Base-by-base conservation (phyloP, 2,888 invertebrate species). In the Seira musarum region DNA sequence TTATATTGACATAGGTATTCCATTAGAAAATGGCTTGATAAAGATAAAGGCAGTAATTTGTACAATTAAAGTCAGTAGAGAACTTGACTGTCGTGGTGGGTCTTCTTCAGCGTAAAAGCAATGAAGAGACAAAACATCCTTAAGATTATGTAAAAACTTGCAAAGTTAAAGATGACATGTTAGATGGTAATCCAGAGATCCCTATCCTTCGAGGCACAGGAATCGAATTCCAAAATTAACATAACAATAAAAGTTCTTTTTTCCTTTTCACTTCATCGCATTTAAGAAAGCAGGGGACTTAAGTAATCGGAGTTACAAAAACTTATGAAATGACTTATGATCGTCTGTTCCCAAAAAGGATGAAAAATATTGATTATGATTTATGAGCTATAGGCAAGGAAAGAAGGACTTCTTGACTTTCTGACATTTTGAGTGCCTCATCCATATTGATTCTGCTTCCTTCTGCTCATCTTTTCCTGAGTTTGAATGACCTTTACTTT, bases 401-500 rank as follows among this genome's bases (percentile, higher is more conserved):
- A 78, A 72, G 61, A 77, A 40, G 65, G 65, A 21, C 35, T 65
- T 65, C 21, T 24, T 25, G 24, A 68, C 21, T 21, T 67, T 46
- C 25, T 46, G 53, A 53, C 53, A n/a, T 67, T 67, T 40, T 46
- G 67, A 40, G 67, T 53, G 35, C 49, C n/a, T 30, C 30, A 22
- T 19, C 40, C 69, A 69, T 24, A 68, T 49, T 8, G 17, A 19
- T 10, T 40, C 10, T n/a, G 25, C 68, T 24, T 57, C 57, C 17
- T 19, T 30, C 24, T 53, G 46, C 57, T 73, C 53, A 30, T 73
- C 21, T 30, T 30, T 65, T 40, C 67, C 46, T 53, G 21, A 21
- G n/a, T 15, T n/a, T 53, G 76, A 60, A 60, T 79, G 80, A 80
- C 80, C 74, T 80, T 74, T 60, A 22, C 73, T 53, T 75, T 53